Base-by-base conservation (phyloP, 2,113 vertebrate genomes). In the Malurus alboscapulatus region DNA sequence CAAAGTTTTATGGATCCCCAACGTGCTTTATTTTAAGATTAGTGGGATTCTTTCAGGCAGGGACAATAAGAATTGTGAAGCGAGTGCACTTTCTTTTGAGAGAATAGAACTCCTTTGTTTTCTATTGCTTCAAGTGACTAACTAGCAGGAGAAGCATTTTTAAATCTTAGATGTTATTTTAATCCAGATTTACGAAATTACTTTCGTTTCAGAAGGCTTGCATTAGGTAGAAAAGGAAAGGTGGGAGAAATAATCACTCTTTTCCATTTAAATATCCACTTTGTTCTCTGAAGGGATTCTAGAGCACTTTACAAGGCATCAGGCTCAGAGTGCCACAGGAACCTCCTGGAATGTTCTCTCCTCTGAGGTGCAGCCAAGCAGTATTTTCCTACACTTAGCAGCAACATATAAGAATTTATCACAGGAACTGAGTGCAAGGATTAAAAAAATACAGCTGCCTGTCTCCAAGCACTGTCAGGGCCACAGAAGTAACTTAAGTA, bases 1-100 rank as follows among this genome's bases (percentile, higher is more conserved):
- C 54, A 76, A 93, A 91, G 57, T 85, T 92, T 90, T 94, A 84
- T 90, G 89, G 82, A 71, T 92, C 87, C 91, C 92, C 73, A 24
- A 34, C 14, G 88, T 85, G 75, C 62, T 81, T 93, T 92, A 86
- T 87, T 95, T 97, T 90, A 81, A 88, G 84, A 93, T 94, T 91
- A 88, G 57, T 54, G 73, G 68, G 17, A 67, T 30, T 34, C 9
- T 90, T 88, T 94, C 59, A 61, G 59, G 40, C 63, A 68, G 67
- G 65, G 44, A 67, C 86, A 94, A n/a, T 87, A 90, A 83, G 76
- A 93, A 92, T 30, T 36, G 19, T 63, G 50, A 94, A 88, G 34
- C 53, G 10, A 95, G 26, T 84, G 54, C 21, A 62, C 10, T 77
- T 96, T 63, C 61, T 72, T 92, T 69, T 86, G 76, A 76, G n/a